Percentiles rank a stretch among this genome's conserved stretches.
phyloP scores from a whole-genome alignment of 2,888 invertebrate genomes.

The Diachrysia chrysitis region DNA sequence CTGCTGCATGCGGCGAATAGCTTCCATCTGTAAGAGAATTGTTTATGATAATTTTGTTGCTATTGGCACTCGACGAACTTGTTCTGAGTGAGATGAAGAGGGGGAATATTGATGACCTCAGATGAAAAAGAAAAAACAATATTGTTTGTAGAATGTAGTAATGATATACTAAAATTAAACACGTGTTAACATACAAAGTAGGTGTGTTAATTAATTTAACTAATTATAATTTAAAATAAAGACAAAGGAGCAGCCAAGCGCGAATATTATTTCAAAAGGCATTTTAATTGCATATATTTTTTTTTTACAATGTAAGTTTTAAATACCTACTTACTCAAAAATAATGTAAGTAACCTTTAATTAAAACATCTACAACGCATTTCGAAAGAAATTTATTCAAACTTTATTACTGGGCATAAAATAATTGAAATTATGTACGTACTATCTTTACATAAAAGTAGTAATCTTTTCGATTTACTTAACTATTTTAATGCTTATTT shows the following conservation, averaged over 20 bases:
- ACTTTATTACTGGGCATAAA: not conserved
- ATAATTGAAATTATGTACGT: not conserved
- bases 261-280: not conserved
- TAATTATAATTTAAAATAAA: not conserved
- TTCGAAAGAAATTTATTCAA: not conserved
- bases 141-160: too few relatives aligned
- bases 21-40: constrained; percentile 87
- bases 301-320: not conserved
- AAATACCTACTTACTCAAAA: not conserved
- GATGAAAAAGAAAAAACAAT: too few relatives aligned
- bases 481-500: too few relatives aligned
- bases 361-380: not conserved
- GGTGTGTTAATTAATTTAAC: not conserved
- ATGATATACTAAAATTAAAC: too few relatives aligned
- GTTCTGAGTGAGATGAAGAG: too few relatives aligned
- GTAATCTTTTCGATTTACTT: too few relatives aligned
- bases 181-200: too few relatives aligned
- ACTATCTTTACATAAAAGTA: not conserved
- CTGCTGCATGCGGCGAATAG: constrained; percentile 92
- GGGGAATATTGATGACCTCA: too few relatives aligned
- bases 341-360: not conserved
- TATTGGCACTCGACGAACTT: too few relatives aligned
- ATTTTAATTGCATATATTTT: too few relatives aligned
- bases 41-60: not conserved
- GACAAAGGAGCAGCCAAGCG: constrained; percentile 1